Evolutionary conservation across 2,797 vertebrate species (phyloP).

Genomic region (Lepus townsendii): DNA sequence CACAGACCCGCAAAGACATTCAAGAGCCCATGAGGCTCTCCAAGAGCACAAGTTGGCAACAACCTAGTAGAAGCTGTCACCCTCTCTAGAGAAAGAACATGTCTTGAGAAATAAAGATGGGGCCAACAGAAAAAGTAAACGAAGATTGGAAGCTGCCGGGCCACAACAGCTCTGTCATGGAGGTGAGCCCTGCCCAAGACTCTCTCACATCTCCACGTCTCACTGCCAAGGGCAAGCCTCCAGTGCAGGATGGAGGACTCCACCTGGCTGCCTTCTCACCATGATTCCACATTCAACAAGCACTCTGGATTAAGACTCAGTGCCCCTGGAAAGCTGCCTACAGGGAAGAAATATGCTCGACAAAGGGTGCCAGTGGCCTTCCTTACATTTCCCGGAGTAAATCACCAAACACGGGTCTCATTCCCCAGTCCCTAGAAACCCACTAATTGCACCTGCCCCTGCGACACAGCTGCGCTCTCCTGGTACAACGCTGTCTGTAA

Average conservation of each 20-base stretch:
- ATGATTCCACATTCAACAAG: background rate
- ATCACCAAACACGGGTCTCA: too few relatives aligned
- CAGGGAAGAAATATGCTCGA: background rate
- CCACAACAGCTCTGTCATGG: background rate
- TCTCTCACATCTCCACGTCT: rapidly evolving
- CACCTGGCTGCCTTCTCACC: background rate
- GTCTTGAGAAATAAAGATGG: background rate
- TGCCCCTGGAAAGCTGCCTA: background rate
- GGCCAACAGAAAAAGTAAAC: background rate
- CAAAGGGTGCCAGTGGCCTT: background rate
- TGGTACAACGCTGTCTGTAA: background rate
- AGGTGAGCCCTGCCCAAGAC: background rate
- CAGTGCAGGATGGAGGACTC: background rate
- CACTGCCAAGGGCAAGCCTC: background rate
- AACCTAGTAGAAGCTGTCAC: background rate
- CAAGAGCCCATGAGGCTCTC: background rate
- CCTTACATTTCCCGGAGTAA: background rate
- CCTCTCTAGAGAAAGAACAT: background rate
- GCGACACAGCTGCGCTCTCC: background rate
- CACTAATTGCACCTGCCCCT: background rate
- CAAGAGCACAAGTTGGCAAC: background rate
- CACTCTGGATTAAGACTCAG: background rate
- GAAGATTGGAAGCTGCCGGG: background rate
- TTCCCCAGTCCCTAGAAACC: background rate
- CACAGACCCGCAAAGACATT: background rate